A percentile compares a stretch with the other conserved stretches of the same genome.
Conservation (phyloP, 2,888 invertebrate genomes). For the Anthophora plumipes region DNA sequence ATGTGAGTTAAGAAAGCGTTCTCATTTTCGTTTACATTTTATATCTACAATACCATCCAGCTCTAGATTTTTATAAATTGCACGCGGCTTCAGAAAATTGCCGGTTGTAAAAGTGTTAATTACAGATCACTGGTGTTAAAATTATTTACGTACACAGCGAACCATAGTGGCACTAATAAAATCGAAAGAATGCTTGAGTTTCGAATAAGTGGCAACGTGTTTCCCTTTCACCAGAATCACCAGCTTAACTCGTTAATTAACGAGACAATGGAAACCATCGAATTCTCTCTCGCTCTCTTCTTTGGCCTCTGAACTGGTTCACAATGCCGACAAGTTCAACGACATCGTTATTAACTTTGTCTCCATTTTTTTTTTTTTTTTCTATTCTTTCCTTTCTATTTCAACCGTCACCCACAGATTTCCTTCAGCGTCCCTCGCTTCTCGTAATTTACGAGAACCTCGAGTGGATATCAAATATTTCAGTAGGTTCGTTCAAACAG, state of each 20-base stretch:
- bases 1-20: no score
- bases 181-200: conserved; percentile 4
- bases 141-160: neutral
- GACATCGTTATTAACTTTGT: neutral
- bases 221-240: neutral
- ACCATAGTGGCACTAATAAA: neutral
- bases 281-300: neutral
- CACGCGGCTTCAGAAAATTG: no score
- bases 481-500: conserved; percentile 15
- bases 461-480: conserved; percentile 41
- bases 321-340: neutral
- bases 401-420: neutral
- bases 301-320: neutral
- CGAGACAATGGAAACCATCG: conserved; percentile 16
- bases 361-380: neutral
- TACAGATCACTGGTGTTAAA: neutral
- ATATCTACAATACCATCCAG: no score
- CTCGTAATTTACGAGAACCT: neutral
- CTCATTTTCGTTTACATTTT: no score
- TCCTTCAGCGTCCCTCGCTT: conserved; percentile 13
- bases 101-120: no score
- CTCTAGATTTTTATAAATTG: no score
- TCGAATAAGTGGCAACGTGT: neutral
- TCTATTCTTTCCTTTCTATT: neutral
- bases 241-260: conserved; percentile 21